A percentile compares a stretch with the other conserved stretches of the same genome.
phyloP scores from a whole-genome alignment of 2,797 vertebrate species.

The Ispidina picta region DNA sequence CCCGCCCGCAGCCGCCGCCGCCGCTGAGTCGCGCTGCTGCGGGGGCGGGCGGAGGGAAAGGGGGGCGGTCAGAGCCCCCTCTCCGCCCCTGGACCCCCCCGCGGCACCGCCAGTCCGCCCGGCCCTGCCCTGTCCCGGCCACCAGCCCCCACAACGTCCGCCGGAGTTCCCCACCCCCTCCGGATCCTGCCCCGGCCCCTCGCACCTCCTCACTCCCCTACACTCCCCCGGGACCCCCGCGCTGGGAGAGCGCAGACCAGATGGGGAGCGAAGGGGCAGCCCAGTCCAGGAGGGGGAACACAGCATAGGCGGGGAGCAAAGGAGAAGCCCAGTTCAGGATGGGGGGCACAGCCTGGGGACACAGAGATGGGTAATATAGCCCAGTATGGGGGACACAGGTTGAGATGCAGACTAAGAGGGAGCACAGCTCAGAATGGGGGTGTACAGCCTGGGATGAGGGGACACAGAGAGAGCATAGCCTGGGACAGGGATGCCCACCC shows the following conservation, averaged over 20 bases:
- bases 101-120: neutral
- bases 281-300: too few relatives aligned
- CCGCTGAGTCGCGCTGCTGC: slow-evolving; percentile 18
- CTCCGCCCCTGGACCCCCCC: neutral
- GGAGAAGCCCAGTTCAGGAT: neutral
- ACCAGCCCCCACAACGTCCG: neutral
- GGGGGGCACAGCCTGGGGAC: neutral
- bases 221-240: neutral
- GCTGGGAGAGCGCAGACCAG: neutral
- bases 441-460: neutral
- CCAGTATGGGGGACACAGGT: neutral
- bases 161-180: neutral
- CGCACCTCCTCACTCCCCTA: neutral
- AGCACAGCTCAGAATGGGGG: neutral
- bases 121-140: neutral
- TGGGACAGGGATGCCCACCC: neutral
- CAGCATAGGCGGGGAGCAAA: neutral
- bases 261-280: neutral
- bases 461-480: neutral
- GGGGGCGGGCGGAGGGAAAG: slow-evolving; percentile 16
- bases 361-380: neutral
- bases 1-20: slow-evolving; percentile 5
- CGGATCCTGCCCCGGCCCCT: neutral
- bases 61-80: neutral
- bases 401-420: neutral